Evolutionary conservation across 1,140 invertebrate genomes (phyloP).

Genomic region (Brachionus asplanchnoidis): DNA sequence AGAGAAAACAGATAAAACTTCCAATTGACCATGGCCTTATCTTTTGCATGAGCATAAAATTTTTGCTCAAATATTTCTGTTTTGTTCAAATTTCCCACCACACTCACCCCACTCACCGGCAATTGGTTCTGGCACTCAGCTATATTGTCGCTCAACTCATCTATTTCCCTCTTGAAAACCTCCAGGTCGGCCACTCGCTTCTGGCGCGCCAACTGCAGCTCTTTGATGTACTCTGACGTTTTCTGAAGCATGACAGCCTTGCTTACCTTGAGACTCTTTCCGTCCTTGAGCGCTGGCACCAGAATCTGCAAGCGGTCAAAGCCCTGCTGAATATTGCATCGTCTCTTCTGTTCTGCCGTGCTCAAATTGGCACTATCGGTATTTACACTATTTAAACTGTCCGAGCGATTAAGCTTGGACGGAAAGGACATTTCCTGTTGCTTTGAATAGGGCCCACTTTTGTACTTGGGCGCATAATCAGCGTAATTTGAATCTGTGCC

Average conservation of each 20-base stretch:
- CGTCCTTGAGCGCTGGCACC: conserved; percentile 80
- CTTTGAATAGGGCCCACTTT: neutral
- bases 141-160: conserved; percentile 66
- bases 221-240: conserved; percentile 83
- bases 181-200: conserved; percentile 85
- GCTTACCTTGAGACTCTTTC: conserved; percentile 79
- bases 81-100: conserved; percentile 63
- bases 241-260: conserved; percentile 78
- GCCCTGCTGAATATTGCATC: conserved; percentile 93
- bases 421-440: neutral
- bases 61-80: conserved; percentile 88
- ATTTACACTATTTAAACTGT: conserved; percentile 33
- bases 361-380: neutral
- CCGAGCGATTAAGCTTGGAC: neutral
- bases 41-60: conserved; percentile 83
- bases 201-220: conserved; percentile 75
- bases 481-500: neutral
- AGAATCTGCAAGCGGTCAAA: conserved; percentile 87
- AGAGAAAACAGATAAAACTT: conserved; percentile 84
- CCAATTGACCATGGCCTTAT: conserved; percentile 82
- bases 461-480: neutral
- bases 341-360: conserved; percentile 89
- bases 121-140: conserved; percentile 77
- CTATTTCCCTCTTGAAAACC: conserved; percentile 72
- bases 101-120: conserved; percentile 87